Conservation (phyloP, 2,888 invertebrate species). For the Eueremaeus valkanovi region DNA sequence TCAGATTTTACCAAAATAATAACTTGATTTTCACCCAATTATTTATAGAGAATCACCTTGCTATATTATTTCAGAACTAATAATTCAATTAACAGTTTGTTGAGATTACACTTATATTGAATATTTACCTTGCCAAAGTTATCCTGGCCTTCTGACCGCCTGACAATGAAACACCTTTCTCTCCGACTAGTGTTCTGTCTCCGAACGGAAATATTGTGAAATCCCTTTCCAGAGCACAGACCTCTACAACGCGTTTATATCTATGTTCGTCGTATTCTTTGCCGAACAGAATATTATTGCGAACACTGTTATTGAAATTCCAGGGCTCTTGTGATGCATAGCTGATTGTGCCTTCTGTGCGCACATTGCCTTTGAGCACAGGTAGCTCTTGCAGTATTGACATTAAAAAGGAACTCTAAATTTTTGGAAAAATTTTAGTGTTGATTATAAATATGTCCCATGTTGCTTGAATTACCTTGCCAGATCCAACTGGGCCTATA, state of each 20-base stretch:
- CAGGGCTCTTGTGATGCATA: constrained; percentile 62
- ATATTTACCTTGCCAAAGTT: constrained; percentile 53
- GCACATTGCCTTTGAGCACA: constrained; percentile 60
- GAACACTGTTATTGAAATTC: constrained; percentile 54
- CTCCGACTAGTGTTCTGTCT: constrained; percentile 75
- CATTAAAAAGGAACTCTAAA: constrained; percentile 52
- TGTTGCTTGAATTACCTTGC: constrained; percentile 52
- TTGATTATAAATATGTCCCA: not conserved
- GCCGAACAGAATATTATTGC: constrained; percentile 55
- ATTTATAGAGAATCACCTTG: too few relatives aligned
- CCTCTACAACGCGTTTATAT: constrained; percentile 51
- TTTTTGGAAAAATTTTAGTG: not conserved
- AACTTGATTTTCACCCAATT: too few relatives aligned
- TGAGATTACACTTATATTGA: too few relatives aligned
- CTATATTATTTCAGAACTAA: too few relatives aligned
- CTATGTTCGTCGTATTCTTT: constrained; percentile 49
- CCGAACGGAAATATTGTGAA: constrained; percentile 60
- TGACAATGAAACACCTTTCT: constrained; percentile 81
- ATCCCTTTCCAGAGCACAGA: constrained; percentile 52
- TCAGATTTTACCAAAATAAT: too few relatives aligned
- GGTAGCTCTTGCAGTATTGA: constrained; percentile 69
- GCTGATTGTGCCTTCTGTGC: constrained; percentile 59
- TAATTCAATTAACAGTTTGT: too few relatives aligned
- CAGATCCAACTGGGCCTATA: constrained; percentile 82
- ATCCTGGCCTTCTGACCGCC: constrained; percentile 88